Conservation (phyloP, 2,113 vertebrate genomes). For the Cavia aperea region DNA sequence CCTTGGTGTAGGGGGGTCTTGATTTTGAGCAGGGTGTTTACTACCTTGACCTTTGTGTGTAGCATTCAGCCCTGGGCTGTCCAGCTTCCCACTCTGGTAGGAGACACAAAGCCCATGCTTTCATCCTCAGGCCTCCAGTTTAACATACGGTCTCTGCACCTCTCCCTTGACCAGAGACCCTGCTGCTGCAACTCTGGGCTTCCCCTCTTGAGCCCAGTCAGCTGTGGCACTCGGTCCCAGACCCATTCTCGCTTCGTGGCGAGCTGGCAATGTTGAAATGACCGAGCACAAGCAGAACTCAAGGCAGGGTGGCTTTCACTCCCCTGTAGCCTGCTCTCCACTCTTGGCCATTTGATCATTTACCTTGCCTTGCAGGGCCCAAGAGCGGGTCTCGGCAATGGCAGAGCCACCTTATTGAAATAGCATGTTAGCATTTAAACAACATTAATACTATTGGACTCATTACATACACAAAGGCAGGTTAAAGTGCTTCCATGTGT, state of each 20-base stretch:
- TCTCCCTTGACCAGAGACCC: not conserved
- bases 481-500: conserved; percentile 77
- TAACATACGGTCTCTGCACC: not conserved
- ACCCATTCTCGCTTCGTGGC: accelerated
- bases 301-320: not conserved
- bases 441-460: conserved; percentile 78
- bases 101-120: not conserved
- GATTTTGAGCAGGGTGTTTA: not conserved
- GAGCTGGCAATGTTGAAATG: conserved; percentile 5
- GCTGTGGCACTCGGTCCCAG: accelerated
- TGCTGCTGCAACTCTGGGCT: not conserved
- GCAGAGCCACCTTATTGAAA: conserved; percentile 69
- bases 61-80: not conserved
- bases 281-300: not conserved
- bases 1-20: not conserved
- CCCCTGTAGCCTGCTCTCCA: not conserved
- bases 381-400: conserved; percentile 13
- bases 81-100: not conserved
- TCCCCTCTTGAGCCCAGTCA: not conserved
- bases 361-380: conserved; percentile 28
- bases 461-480: conserved; percentile 75
- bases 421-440: conserved; percentile 76
- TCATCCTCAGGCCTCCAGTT: accelerated
- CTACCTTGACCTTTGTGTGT: not conserved
- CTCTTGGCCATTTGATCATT: accelerated